Percentiles rank a stretch among this genome's conserved stretches.
Conservation (phyloP, 1,140 invertebrate genomes). For the Arion vulgaris region DNA sequence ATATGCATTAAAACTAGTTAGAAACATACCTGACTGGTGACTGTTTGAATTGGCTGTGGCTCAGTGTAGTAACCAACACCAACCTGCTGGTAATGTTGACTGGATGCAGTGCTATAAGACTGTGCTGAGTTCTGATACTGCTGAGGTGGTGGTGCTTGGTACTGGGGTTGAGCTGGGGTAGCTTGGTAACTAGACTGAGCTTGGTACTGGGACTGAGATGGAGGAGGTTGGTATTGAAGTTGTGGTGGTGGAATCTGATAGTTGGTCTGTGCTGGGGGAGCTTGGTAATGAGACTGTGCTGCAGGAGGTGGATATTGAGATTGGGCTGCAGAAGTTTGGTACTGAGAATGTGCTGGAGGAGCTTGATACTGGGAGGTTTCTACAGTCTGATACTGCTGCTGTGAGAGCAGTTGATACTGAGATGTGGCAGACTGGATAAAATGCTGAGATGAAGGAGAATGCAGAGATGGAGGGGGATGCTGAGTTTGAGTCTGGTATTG, state of each 20-base stretch:
- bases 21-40: not conserved
- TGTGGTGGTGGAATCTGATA: not conserved
- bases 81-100: not conserved
- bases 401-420: not conserved
- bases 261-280: not conserved
- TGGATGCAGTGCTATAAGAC: not conserved
- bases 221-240: not conserved
- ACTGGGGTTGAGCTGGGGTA: not conserved
- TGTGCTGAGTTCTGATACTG: not conserved
- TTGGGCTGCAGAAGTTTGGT: constrained; percentile 8
- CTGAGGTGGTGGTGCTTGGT: not conserved
- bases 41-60: not conserved
- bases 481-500: not conserved
- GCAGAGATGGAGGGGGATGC: constrained; percentile 8
- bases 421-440: not conserved
- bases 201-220: not conserved
- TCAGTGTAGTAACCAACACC: not conserved
- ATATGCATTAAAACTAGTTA: not conserved
- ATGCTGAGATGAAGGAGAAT: not conserved
- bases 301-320: not conserved
- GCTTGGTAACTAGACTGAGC: not conserved
- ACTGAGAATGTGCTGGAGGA: constrained; percentile 2
- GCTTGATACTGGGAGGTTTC: not conserved
- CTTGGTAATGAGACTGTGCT: not conserved
- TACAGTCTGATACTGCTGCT: not conserved